A percentile compares a stretch with the other conserved stretches of the same genome.
phyloP scores from a whole-genome alignment of 2,113 vertebrate species.

The Dasyurus viverrinus region DNA sequence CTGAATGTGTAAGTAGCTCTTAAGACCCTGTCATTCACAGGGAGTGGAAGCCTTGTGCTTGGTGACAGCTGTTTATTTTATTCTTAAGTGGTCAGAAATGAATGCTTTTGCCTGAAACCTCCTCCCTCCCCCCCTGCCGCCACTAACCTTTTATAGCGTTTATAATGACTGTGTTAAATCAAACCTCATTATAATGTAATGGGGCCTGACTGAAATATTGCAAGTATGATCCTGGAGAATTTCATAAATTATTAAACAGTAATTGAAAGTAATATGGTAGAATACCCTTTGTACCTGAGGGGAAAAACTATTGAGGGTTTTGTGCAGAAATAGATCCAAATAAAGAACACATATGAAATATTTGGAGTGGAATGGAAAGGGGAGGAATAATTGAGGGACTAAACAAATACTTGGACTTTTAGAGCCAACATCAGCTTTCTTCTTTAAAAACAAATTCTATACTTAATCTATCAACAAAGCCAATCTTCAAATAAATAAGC shows the following conservation, averaged over 20 bases:
- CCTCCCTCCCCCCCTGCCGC: conserved; percentile 34
- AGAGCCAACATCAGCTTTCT: background rate
- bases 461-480: background rate
- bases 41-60: conserved; percentile 25
- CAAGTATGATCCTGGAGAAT: conserved; percentile 85
- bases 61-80: conserved; percentile 80
- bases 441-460: background rate
- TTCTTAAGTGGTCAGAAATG: conserved; percentile 76
- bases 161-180: conserved; percentile 86
- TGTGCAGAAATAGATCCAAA: conserved; percentile 72
- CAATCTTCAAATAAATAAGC: background rate
- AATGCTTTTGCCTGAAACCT: conserved; percentile 75
- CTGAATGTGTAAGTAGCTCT: conserved; percentile 44
- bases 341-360: conserved; percentile 64
- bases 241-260: conserved; percentile 86
- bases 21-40: background rate
- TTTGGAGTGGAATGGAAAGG: background rate
- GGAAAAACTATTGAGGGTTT: conserved; percentile 71
- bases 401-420: background rate
- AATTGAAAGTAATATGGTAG: conserved; percentile 85
- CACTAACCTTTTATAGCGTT: conserved; percentile 81
- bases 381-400: background rate
- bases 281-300: conserved; percentile 78
- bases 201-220: conserved; percentile 85
- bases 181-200: conserved; percentile 85